Evolutionary conservation across 92 coral and sea anemone genomes (phyloP).

Genomic region (Parazoanthus darwini): DNA sequence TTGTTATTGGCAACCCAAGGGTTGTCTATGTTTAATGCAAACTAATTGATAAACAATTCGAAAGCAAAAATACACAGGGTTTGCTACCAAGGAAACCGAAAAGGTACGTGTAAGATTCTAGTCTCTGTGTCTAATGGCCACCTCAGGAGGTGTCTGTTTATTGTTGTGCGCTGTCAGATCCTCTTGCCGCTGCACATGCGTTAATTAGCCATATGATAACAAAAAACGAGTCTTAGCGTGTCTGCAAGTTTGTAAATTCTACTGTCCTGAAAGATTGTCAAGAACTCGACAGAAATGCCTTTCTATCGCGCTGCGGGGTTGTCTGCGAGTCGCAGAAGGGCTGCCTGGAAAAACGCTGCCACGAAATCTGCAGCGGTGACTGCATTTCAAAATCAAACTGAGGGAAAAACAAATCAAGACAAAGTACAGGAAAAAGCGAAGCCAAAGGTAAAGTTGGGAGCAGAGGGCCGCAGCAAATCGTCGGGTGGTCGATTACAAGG

Average conservation of each 20-base stretch:
- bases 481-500: background rate
- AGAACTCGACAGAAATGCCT: conserved; percentile 5
- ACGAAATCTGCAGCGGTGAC: background rate
- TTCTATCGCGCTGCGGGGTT: conserved; percentile 11
- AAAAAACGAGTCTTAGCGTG: background rate
- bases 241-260: background rate
- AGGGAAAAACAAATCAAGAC: background rate
- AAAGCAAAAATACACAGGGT: too few relatives aligned
- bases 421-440: background rate
- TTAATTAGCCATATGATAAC: too few relatives aligned
- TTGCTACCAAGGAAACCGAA: too few relatives aligned
- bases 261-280: background rate
- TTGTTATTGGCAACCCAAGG: too few relatives aligned
- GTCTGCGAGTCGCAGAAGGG: conserved; percentile 19
- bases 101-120: too few relatives aligned
- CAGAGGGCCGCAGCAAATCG: background rate
- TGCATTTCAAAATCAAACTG: background rate
- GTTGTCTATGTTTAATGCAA: too few relatives aligned
- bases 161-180: too few relatives aligned
- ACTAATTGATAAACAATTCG: too few relatives aligned
- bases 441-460: background rate
- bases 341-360: background rate
- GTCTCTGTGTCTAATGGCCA: too few relatives aligned
- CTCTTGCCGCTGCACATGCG: too few relatives aligned
- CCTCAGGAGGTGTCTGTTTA: too few relatives aligned